Conservation (phyloP, 2,888 invertebrate genomes). For the Diplolepis rosae region DNA sequence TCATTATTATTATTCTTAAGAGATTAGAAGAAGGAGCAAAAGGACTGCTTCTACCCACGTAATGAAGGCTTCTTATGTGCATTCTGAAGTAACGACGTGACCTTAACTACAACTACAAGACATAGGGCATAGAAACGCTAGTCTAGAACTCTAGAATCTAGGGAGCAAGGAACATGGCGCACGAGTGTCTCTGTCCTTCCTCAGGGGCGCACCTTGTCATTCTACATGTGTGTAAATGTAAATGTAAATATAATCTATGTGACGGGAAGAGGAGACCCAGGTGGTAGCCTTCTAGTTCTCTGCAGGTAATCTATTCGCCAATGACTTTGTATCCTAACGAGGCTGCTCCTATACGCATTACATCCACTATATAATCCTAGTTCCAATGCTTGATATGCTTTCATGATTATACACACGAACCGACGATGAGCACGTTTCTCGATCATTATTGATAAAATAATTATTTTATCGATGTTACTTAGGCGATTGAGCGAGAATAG, state of each 20-base stretch:
- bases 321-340: constrained; percentile 20
- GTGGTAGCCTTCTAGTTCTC: neutral
- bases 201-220: constrained; percentile 28
- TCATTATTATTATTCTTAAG: constrained; percentile 39
- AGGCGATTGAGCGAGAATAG: neutral
- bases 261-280: neutral
- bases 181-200: constrained; percentile 29
- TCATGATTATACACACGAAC: constrained; percentile 12
- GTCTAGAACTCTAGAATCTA: neutral
- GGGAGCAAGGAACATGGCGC: neutral
- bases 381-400: neutral
- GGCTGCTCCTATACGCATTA: neutral
- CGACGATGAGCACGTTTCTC: neutral
- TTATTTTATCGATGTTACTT: constrained; percentile 1
- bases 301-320: neutral
- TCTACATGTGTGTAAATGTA: constrained; percentile 36
- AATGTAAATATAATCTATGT: constrained; percentile 13
- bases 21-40: constrained; percentile 36
- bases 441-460: constrained; percentile 19
- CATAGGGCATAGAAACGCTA: neutral
- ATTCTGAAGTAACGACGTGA: constrained; percentile 19
- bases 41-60: constrained; percentile 31
- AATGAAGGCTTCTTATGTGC: constrained; percentile 30
- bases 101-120: constrained; percentile 19
- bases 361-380: neutral